Percentiles rank a stretch among this genome's conserved stretches.
Conservation (phyloP, 2,113 vertebrate species). For the Psittacus erithacus region DNA sequence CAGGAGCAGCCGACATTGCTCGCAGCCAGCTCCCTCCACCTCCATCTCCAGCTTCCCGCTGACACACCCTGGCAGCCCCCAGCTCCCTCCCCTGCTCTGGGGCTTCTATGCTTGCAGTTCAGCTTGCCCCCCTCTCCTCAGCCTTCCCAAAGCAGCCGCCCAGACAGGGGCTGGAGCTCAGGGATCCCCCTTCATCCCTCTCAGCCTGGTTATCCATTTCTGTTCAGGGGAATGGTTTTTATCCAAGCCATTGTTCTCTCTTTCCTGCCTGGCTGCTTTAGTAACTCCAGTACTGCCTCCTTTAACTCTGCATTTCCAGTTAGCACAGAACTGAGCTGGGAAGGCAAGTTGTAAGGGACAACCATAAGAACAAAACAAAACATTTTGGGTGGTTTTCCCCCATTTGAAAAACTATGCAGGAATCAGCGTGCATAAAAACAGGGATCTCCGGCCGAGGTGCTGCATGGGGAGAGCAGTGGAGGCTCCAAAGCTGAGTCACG, state of each 20-base stretch:
- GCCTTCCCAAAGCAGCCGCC: neutral
- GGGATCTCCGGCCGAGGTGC: neutral
- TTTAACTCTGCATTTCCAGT: neutral
- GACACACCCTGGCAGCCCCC: neutral
- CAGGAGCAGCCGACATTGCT: neutral
- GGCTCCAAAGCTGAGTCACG: neutral
- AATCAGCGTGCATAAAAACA: neutral
- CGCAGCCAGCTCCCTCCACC: fast-evolving
- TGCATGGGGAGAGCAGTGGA: fast-evolving
- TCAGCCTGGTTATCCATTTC: neutral
- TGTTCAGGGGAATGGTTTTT: neutral
- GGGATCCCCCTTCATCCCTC: neutral
- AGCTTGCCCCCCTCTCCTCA: fast-evolving
- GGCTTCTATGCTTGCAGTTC: fast-evolving
- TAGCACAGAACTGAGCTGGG: neutral
- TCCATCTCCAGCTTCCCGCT: fast-evolving
- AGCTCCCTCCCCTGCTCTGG: neutral
- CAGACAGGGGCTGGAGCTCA: neutral
- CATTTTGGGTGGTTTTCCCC: neutral
- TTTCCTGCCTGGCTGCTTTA: constrained; percentile 36
- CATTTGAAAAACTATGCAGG: neutral
- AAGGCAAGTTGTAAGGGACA: neutral
- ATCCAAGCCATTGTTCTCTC: constrained; percentile 28
- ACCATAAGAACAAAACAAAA: neutral
- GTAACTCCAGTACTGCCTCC: neutral